Evolutionary conservation across 2,888 invertebrate species (phyloP).

Genomic region (Imbricaverruca yamaguchii): DNA sequence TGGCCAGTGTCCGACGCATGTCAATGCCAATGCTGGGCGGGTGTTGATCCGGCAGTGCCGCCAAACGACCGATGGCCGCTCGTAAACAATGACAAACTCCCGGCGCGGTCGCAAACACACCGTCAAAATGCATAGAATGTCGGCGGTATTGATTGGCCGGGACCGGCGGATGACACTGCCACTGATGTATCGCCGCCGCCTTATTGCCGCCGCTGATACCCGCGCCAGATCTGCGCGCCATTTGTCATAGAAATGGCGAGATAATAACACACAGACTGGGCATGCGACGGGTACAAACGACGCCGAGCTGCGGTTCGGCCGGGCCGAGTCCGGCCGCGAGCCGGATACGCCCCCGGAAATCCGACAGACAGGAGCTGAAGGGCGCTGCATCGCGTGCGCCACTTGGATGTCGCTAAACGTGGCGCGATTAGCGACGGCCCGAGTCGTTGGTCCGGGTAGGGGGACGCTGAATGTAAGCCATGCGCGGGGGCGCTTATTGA

Average conservation of each 20-base stretch:
- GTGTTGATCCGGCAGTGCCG: not conserved
- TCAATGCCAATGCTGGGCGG: not conserved
- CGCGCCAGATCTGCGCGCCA: not conserved
- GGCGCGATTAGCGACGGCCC: not conserved
- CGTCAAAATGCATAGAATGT: slow-evolving; percentile 16
- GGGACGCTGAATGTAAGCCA: not conserved
- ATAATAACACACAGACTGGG: not conserved
- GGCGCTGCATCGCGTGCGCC: not conserved
- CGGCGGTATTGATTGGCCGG: not conserved
- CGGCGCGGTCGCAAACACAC: not conserved
- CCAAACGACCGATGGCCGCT: not conserved
- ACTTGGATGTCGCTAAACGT: not conserved
- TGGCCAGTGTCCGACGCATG: too few species aligned
- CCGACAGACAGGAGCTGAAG: not conserved
- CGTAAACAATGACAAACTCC: slow-evolving; percentile 13
- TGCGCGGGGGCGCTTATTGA: too few species aligned
- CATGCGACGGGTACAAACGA: slow-evolving; percentile 3
- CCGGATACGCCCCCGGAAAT: not conserved
- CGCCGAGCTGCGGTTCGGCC: not conserved
- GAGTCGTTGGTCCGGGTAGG: not conserved
- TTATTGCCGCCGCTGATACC: not conserved
- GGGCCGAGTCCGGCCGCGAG: not conserved
- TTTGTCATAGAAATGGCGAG: slow-evolving; percentile 11
- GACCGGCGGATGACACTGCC: not conserved
- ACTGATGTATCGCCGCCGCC: not conserved